Base-by-base conservation (phyloP, 2,888 invertebrate genomes). In the Meta bourneti region DNA sequence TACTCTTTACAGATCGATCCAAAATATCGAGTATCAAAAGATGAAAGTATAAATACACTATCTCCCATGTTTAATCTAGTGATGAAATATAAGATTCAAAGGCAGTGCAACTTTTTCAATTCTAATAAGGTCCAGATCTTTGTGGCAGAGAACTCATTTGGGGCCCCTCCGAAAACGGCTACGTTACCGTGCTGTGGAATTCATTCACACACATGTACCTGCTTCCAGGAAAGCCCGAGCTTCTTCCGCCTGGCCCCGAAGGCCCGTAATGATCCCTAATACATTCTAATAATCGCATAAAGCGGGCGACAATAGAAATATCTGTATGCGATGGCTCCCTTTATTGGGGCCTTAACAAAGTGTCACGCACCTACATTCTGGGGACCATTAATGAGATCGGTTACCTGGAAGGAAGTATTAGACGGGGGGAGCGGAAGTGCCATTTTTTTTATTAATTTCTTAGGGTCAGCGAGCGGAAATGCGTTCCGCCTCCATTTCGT, bases 261-360 rank as follows among this genome's bases (percentile, higher is more conserved):
- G 69, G 69, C 77, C 77, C 52, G 81, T 88, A 88, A 88, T 61
- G 79, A 72, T 52, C 16, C 88, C 13, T 81, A 88, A 80, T 81
- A 88, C 88, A 88, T 81, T 88, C 80, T 88, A 81, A 75, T 81
- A 82, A 89, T 89, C 82, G 52, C 74, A 82, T 89, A 75, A 82
- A 74, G 11, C 82, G 49, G 16, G 11, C 61, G 72, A 81, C 69
- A 82, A 34, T 61, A 71, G 49, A 71, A 71, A 82, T 0, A 49
- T 72, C 49, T 82, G 20, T 79, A 74, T 69, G 69, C 72, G 77
- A 34, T 61, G 51, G 61, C 52, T 78, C 82, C 88, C 74, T 77
- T 80, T 82, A 82, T 82, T 82, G 89, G 75, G 89, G 89, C 82
- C 75, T 77, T 69, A 20, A 69, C 77, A 82, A 80, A 80, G 71